Conservation (phyloP, 2,113 vertebrate species). For the Rhadina sibilatrix region DNA sequence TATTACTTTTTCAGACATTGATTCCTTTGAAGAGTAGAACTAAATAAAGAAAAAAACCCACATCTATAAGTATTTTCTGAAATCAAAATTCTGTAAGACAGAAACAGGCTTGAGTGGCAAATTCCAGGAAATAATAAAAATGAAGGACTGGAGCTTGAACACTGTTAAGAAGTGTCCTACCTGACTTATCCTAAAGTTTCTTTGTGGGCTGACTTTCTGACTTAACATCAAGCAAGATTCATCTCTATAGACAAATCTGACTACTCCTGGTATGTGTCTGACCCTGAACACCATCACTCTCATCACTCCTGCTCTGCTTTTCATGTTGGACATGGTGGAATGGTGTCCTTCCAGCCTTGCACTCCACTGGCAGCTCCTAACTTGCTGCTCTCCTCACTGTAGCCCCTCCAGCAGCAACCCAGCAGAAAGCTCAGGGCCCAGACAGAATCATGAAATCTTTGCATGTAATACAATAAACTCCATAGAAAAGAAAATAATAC, state of each 20-base stretch:
- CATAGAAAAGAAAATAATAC: background rate
- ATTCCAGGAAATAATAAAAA: background rate
- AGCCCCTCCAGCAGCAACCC: background rate
- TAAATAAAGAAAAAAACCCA: background rate
- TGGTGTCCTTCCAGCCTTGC: background rate
- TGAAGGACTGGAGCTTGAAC: background rate
- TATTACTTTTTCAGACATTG: background rate
- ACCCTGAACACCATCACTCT: no score
- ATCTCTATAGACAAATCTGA: background rate
- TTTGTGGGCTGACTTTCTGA: background rate
- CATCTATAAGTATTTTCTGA: background rate
- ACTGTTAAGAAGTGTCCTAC: rapidly evolving
- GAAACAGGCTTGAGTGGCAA: background rate
- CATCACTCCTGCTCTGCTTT: background rate
- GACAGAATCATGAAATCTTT: background rate
- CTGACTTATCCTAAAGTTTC: background rate
- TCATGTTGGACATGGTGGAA: background rate
- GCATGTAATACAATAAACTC: background rate
- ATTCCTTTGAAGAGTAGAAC: background rate
- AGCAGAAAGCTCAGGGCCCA: background rate
- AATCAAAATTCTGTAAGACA: background rate
- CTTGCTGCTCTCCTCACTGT: rapidly evolving
- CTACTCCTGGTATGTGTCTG: background rate
- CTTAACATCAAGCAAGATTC: background rate
- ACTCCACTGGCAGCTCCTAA: rapidly evolving